Evolutionary conservation across 2,888 invertebrate species (phyloP).

Genomic region (Leptinotarsa juncta): DNA sequence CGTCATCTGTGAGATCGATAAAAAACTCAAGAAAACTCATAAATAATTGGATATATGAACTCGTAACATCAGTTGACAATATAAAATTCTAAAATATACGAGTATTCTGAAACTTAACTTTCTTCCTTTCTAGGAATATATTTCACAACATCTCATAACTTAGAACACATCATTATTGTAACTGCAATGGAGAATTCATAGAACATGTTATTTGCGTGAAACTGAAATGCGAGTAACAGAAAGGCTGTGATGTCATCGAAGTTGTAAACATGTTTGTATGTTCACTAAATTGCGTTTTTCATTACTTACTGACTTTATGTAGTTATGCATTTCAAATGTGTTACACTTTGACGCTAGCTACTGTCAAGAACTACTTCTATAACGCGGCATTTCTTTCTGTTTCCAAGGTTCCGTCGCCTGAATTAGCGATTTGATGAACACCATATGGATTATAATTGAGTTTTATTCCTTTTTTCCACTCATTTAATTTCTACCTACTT

Average conservation of each 20-base stretch:
- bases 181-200: slow-evolving; percentile 22
- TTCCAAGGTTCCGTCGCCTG: neutral
- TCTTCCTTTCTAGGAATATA: too few relatives aligned
- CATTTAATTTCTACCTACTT: neutral
- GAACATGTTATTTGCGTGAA: slow-evolving; percentile 32
- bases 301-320: slow-evolving; percentile 7
- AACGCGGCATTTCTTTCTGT: neutral
- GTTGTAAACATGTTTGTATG: slow-evolving; percentile 5
- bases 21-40: too few relatives aligned
- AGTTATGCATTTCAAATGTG: neutral
- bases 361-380: neutral
- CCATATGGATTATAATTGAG: neutral
- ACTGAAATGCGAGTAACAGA: slow-evolving; percentile 46
- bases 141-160: too few relatives aligned
- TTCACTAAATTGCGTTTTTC: slow-evolving; percentile 20
- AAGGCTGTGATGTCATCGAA: slow-evolving; percentile 37
- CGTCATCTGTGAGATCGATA: too few relatives aligned
- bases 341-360: neutral
- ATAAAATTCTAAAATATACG: too few relatives aligned
- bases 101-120: too few relatives aligned
- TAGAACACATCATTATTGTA: too few relatives aligned
- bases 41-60: too few relatives aligned
- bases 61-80: too few relatives aligned
- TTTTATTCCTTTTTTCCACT: neutral
- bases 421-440: neutral